These are phyloP conservation scores for Orchestes rusci DNA, from an alignment of 2,888 invertebrate genomes.

Conservation along the genomic window DNA sequence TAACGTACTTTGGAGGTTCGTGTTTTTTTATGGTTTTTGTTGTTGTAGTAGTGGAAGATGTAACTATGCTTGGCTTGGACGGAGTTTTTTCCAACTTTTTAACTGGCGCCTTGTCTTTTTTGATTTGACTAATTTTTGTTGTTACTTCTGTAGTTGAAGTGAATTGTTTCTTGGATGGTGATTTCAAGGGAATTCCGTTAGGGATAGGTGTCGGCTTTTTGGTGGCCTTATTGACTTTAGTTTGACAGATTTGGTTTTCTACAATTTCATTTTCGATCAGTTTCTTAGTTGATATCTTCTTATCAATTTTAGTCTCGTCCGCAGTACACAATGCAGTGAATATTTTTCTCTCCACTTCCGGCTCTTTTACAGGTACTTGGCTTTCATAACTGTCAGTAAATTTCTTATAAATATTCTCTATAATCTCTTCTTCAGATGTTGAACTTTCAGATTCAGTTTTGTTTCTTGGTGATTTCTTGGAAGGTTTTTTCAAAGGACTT, in stretches of 20 bases:
- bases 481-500: slow-evolving; percentile 13
- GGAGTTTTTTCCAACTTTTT: slow-evolving; percentile 13
- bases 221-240: slow-evolving; percentile 15
- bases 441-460: slow-evolving; percentile 22
- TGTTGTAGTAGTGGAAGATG: slow-evolving; percentile 16
- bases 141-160: not conserved
- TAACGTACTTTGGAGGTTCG: slow-evolving; percentile 14
- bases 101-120: slow-evolving; percentile 14
- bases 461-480: slow-evolving; percentile 15
- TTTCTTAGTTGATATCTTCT: slow-evolving; percentile 25
- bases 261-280: slow-evolving; percentile 29
- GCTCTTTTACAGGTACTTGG: slow-evolving; percentile 37
- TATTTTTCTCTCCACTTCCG: slow-evolving; percentile 35
- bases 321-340: slow-evolving; percentile 34
- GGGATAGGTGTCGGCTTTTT: slow-evolving; percentile 31
- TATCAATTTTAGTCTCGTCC: slow-evolving; percentile 33
- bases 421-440: slow-evolving; percentile 14
- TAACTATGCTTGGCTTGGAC: slow-evolving; percentile 14
- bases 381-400: slow-evolving; percentile 24
- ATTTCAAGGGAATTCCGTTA: not conserved
- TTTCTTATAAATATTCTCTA: slow-evolving; percentile 11
- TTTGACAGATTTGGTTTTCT: slow-evolving; percentile 9
- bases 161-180: not conserved
- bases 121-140: slow-evolving; percentile 5
- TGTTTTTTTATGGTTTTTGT: no score